Evolutionary conservation across 2,797 vertebrate species (phyloP), one percentile per base, ranked within the genome.

Genomic region (Oryzias sinensis): DNA sequence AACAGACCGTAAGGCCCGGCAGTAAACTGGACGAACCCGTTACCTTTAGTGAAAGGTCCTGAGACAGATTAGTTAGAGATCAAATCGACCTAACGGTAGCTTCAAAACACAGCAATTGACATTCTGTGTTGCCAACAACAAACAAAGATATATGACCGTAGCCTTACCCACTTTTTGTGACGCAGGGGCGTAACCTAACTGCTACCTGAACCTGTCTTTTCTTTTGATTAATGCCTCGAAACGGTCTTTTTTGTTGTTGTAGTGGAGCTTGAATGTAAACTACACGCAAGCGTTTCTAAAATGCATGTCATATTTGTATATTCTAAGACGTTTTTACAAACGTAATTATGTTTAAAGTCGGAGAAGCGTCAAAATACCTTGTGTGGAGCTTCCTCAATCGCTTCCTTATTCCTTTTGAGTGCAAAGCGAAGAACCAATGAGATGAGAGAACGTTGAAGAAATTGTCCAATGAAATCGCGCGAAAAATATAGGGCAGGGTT

Each of bases 181-280:
- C 74, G 75, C 80, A 89, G 82, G 86, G 89, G 85, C 87, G 87
- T 83, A 77, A 61, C 73, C 83, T 83, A 51, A 54, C 66, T 51
- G 70, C 78, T 82, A 86, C 83, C 85, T 89, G 82, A 55, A 62
- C 59, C 71, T 51, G 53, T 27, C 27, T 29, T 29, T 29, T 6
- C 11, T 37, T 37, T 22, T 22, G 20, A 22, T 22, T 11, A 37
- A 37, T 37, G 33, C 33, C 11, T 11, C 33, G 33, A 37, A 37
- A 37, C 9, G 20, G 20, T 37, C 8, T 11, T 9, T 11, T 11
- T 37, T 37, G 6, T 37, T 37, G 33, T 13, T 3, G 33, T 37
- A 11, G 2, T 37, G 0, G 13, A 13, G 33, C 9, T 37, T 11
- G 11, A 37, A 37, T 11, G 9, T 15, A 20, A 13, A 3, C 5